Base-by-base conservation (phyloP, 1,140 invertebrate species). In the Drosophila paulistorum region DNA sequence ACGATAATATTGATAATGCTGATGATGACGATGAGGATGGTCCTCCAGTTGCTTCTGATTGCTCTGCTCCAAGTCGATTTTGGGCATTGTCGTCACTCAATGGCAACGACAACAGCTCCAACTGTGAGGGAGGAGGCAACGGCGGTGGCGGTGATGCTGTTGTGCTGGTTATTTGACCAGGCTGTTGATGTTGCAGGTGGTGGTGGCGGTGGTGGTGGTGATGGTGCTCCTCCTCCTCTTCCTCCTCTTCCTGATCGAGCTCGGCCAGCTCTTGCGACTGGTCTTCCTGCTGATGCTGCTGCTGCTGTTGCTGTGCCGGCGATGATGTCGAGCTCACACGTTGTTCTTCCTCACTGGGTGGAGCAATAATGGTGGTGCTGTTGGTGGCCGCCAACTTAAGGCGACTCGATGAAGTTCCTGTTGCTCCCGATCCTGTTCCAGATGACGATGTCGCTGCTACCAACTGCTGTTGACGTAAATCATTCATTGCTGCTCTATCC, bases 401-500 rank as follows among this genome's bases (percentile, higher is more conserved):
- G 58, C 65, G 64, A 64, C 65, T 60, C 55, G 64, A 30, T 64
- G 59, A 51, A 71, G 68, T 55, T 68, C 60, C 72, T 71, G 71
- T 55, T 69, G 45, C 62, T 71, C 51, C 72, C 33, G 71, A 71
- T 71, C 63, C 72, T 35, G 71, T 67, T 71, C 67, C 67, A 59
- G 85, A 77, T 79, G 87, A 83, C 77, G 75, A 82, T 81, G 77
- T 84, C 77, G 77, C 83, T 87, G 80, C 84, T 84, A 89, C 83
- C 83, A 85, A 71, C 79, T 91, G 84, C 60, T 91, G 84, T 60
- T 86, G 86, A 74, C 82, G 87, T 90, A 90, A 90, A 84, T 90
- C 87, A 90, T 90, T 90, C 87, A 90, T 90, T 90, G 82, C 86
- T 90, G 81, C 86, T 87, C 66, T 68, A 26, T 77, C 54, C 73